Conservation (phyloP, 2,797 vertebrate species). For the Xiphorhynchus erythropygius region DNA sequence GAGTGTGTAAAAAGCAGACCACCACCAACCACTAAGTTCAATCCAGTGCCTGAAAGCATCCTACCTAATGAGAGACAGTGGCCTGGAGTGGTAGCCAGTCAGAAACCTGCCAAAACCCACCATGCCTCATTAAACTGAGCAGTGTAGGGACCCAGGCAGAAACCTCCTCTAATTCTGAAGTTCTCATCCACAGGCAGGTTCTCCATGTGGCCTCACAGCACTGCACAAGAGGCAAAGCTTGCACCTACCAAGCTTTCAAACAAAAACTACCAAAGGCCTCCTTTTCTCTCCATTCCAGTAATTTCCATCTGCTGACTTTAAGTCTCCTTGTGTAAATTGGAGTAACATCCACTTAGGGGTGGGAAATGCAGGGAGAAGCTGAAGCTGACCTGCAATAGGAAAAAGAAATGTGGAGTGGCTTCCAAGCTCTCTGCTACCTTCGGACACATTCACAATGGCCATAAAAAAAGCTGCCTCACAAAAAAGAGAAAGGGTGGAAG, state of each 20-base stretch:
- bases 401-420: background rate
- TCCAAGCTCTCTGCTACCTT: background rate
- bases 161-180: background rate
- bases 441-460: background rate
- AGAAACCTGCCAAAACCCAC: background rate
- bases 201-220: background rate
- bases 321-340: background rate
- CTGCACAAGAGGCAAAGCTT: background rate
- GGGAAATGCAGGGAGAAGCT: background rate
- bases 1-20: constrained; percentile 26
- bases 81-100: background rate
- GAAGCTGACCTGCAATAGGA: background rate
- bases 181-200: background rate
- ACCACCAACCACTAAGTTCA: background rate
- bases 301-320: background rate
- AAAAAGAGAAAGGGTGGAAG: constrained; percentile 17
- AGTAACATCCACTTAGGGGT: background rate
- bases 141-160: background rate
- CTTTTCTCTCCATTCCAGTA: background rate
- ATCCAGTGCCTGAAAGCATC: background rate
- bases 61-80: background rate
- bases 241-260: background rate
- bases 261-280: background rate
- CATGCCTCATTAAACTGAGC: background rate
- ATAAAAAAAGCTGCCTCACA: background rate